Base-by-base conservation (phyloP, 2,797 vertebrate genomes). In the Rallus crepitans region DNA sequence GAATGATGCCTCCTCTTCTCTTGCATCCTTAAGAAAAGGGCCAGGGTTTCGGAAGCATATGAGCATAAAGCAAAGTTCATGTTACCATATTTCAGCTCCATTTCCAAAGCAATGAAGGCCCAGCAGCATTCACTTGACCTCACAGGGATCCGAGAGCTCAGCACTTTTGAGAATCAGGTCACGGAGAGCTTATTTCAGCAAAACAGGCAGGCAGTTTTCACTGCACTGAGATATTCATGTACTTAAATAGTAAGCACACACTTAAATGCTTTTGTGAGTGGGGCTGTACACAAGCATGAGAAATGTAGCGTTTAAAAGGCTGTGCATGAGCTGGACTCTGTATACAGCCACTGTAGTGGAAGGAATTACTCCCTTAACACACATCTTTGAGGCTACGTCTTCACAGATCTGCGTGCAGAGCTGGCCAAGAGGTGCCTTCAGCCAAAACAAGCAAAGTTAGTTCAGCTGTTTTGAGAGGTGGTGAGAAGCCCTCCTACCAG, bases 91-190 rank as follows among this genome's bases (percentile, higher is more conserved):
- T 84, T 55, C 50, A 73, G 71, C 70, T 83, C 53, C 56, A 45
- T 60, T 87, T 89, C 77, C 78, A 89, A 73, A 73, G 73, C 70
- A 64, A 9, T 3, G 39, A 84, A 60, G 31, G 48, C 55, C 82
- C 80, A 70, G 70, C 35, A 89, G 61, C 11, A 0, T 40, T 77
- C 70, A 6, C n/a, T 55, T 55, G 82, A 73, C 88, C 93, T 89
- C 82, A 12, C 24, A 42, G 53, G 63, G 45, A 80, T 42, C 55
- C 2, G 0, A 65, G 47, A 1, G 10, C 84, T 90, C 79, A 33
- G 87, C 55, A 31, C 40, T 61, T 76, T 18, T 23, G 30, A 79
- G 63, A 95, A 95, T 65, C 73, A 60, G 66, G 66, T 91, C 85
- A 89, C 24, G 0, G 21, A 80, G 35, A 48, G 69, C 55, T 61